A percentile compares a stretch with the other conserved stretches of the same genome.
phyloP scores from a whole-genome alignment of 1,140 invertebrate species.

The Drosophila hydei region DNA sequence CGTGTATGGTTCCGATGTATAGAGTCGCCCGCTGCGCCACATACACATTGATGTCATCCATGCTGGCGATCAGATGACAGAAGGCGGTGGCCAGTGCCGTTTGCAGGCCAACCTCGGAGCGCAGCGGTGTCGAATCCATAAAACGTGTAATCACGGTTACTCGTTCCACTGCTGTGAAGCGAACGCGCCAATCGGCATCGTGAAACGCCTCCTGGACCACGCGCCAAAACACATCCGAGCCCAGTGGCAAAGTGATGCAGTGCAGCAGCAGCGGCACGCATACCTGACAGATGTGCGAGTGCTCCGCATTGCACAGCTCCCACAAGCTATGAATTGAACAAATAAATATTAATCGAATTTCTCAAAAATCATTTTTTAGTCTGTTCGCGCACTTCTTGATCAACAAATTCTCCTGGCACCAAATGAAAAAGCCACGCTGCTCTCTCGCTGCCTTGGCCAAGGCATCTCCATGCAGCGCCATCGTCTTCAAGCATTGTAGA shows the following conservation, averaged over 20 bases:
- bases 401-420: slow-evolving; percentile 97
- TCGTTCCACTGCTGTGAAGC: slow-evolving; percentile 97
- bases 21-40: slow-evolving; percentile 97
- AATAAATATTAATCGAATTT: background rate
- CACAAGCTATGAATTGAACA: slow-evolving; percentile 89
- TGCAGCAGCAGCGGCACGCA: slow-evolving; percentile 96
- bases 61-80: slow-evolving; percentile 97
- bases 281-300: slow-evolving; percentile 96
- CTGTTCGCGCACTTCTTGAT: slow-evolving; percentile 92
- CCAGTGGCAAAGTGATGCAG: slow-evolving; percentile 95
- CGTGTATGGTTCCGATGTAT: slow-evolving; percentile 97
- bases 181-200: slow-evolving; percentile 92
- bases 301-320: slow-evolving; percentile 95
- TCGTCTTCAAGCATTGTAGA: slow-evolving; percentile 94
- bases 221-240: slow-evolving; percentile 97
- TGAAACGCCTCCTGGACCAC: slow-evolving; percentile 97
- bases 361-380: background rate
- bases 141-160: slow-evolving; percentile 96
- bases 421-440: slow-evolving; percentile 97
- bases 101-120: slow-evolving; percentile 93
- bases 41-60: slow-evolving; percentile 97
- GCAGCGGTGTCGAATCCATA: slow-evolving; percentile 94
- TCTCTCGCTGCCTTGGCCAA: slow-evolving; percentile 94
- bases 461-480: slow-evolving; percentile 97
- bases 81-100: slow-evolving; percentile 98